Evolutionary conservation across 2,113 vertebrate species (phyloP).

Genomic region (Mustela lutreola): DNA sequence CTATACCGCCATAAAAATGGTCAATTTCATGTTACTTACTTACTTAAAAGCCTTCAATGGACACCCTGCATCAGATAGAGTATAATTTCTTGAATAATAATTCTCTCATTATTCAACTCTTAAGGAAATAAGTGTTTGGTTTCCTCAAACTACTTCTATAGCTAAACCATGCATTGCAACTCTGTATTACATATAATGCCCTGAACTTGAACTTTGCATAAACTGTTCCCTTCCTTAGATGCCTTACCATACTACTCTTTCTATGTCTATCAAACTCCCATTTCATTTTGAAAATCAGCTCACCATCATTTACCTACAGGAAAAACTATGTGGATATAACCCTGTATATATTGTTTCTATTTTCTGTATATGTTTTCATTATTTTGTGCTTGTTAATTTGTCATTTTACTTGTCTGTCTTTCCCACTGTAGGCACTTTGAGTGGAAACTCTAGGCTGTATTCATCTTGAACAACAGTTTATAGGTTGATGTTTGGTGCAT

Average conservation of each 20-base stretch:
- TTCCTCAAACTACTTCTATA: background rate
- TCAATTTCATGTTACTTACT: background rate
- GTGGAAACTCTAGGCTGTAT: background rate
- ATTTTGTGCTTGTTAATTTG: background rate
- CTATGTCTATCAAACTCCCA: background rate
- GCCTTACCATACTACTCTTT: background rate
- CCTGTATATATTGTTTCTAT: background rate
- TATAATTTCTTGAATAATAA: background rate
- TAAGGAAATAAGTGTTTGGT: background rate
- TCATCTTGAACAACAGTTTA: background rate
- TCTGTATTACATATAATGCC: background rate
- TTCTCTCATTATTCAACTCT: background rate
- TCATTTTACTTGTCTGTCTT: background rate
- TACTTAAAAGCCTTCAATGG: background rate
- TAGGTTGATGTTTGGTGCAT: background rate
- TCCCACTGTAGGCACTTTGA: background rate
- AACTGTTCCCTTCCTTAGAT: background rate
- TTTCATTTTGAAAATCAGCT: conserved; percentile 6
- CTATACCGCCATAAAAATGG: background rate
- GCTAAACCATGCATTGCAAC: background rate
- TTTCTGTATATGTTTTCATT: background rate
- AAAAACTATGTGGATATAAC: background rate
- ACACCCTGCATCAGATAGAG: background rate
- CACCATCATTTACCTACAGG: background rate
- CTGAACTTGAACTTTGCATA: background rate